phyloP scores from a whole-genome alignment of 2,888 invertebrate genomes.

The Mallateleia sp. region DNA sequence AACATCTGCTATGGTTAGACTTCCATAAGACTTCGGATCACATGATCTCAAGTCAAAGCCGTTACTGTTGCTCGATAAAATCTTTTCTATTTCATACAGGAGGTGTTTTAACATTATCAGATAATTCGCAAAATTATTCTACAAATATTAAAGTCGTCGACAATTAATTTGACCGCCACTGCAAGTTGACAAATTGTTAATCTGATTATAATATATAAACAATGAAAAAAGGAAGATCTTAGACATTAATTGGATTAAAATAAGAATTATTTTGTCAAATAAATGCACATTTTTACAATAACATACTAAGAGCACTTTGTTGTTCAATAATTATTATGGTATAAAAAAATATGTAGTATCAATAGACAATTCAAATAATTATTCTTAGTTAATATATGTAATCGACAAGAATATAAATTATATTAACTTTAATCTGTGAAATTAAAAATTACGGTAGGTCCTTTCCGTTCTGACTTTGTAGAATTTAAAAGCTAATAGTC shows the following conservation, averaged over 20 bases:
- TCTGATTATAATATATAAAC: too few relatives aligned
- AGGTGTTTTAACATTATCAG: too few relatives aligned
- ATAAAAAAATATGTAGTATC: slow-evolving; percentile 81
- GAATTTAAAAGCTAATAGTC: slow-evolving; percentile 96
- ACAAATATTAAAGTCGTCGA: too few relatives aligned
- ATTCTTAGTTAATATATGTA: slow-evolving; percentile 67
- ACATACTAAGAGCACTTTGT: slow-evolving; percentile 81
- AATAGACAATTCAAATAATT: slow-evolving; percentile 75
- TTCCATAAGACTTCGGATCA: too few relatives aligned
- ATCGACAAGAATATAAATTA: slow-evolving; percentile 52
- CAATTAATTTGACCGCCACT: too few relatives aligned
- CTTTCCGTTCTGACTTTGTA: slow-evolving; percentile 96
- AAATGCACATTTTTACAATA: slow-evolving; percentile 48
- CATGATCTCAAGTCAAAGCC: too few relatives aligned
- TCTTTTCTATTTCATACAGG: too few relatives aligned
- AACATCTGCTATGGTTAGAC: too few relatives aligned
- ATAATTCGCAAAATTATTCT: too few relatives aligned
- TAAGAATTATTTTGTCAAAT: not conserved
- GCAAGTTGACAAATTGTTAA: too few relatives aligned
- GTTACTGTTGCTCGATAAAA: too few relatives aligned
- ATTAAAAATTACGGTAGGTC: slow-evolving; percentile 97
- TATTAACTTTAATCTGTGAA: slow-evolving; percentile 70
- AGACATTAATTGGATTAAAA: too few relatives aligned
- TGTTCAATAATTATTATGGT: slow-evolving; percentile 74
- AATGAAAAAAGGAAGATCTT: not conserved